Conservation (phyloP, 2,113 vertebrate species). For the Tupaia chinensis region DNA sequence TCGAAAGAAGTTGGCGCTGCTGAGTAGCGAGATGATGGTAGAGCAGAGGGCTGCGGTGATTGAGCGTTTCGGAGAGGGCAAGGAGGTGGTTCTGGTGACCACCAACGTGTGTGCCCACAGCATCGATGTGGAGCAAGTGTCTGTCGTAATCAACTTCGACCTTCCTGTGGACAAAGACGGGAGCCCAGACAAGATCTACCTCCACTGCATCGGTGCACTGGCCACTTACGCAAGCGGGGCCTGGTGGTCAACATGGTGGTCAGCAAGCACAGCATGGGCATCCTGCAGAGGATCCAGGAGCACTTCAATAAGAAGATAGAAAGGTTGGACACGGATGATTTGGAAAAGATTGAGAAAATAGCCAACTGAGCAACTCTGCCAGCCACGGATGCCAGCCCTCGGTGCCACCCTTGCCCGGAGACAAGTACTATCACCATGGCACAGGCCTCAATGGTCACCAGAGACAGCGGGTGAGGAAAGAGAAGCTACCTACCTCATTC, state of each 20-base stretch:
- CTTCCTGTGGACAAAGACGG: too few species aligned
- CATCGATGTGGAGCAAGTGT: too few species aligned
- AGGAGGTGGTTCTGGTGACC: too few species aligned
- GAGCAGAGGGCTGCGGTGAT: too few species aligned
- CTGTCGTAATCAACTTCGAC: too few species aligned
- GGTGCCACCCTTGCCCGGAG: slow-evolving; percentile 75
- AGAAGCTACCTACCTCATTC: slow-evolving; percentile 89
- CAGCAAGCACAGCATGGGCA: slow-evolving; percentile 93
- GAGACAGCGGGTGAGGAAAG: slow-evolving; percentile 75
- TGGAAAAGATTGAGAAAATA: slow-evolving; percentile 95
- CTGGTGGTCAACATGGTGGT: slow-evolving; percentile 87
- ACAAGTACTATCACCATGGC: slow-evolving; percentile 66
- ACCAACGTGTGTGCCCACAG: too few species aligned
- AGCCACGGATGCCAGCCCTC: slow-evolving; percentile 55
- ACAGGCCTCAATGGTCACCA: slow-evolving; percentile 57
- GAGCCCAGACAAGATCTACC: too few species aligned
- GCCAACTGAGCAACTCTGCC: slow-evolving; percentile 87
- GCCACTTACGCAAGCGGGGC: too few species aligned
- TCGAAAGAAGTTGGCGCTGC: slow-evolving; percentile 93
- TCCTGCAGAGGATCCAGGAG: slow-evolving; percentile 94
- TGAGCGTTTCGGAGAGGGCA: too few species aligned
- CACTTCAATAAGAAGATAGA: slow-evolving; percentile 95
- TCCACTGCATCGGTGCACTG: too few species aligned
- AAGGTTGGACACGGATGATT: slow-evolving; percentile 92
- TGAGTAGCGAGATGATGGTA: too few species aligned